Percentiles rank a stretch among this genome's conserved stretches.
These are phyloP conservation scores for Thymallus thymallus DNA, from an alignment of 2,113 vertebrate genomes.

Conservation along the genomic window DNA sequence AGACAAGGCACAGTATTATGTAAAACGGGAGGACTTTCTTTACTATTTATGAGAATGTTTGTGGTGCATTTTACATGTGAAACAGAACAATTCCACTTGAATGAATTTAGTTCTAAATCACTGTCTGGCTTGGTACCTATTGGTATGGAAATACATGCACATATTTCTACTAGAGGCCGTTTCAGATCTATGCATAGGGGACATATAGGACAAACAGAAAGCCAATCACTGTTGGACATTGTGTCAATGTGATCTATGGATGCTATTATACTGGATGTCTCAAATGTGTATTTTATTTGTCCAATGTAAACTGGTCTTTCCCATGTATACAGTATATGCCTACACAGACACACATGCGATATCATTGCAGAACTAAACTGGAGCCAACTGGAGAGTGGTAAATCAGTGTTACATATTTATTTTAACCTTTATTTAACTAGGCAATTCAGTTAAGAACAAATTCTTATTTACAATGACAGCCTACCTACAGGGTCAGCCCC, in stretches of 20 bases:
- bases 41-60: background rate
- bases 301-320: constrained; percentile 40
- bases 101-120: constrained; percentile 35
- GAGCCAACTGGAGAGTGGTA: constrained; percentile 31
- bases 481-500: too few species aligned
- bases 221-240: constrained; percentile 42
- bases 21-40: background rate
- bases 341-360: constrained; percentile 41
- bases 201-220: constrained; percentile 46
- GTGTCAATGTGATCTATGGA: constrained; percentile 24
- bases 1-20: background rate
- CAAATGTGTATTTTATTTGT: constrained; percentile 40
- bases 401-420: constrained; percentile 54
- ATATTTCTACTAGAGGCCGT: constrained; percentile 3
- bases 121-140: constrained; percentile 12
- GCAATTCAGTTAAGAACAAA: too few species aligned
- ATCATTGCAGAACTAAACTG: constrained; percentile 47
- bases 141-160: background rate
- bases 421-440: too few species aligned
- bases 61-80: background rate
- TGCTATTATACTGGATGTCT: constrained; percentile 46
- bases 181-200: constrained; percentile 30
- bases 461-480: too few species aligned
- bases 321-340: background rate
- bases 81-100: background rate